phyloP scores from a whole-genome alignment of 1,140 invertebrate genomes.

The Goniozus legneri region DNA sequence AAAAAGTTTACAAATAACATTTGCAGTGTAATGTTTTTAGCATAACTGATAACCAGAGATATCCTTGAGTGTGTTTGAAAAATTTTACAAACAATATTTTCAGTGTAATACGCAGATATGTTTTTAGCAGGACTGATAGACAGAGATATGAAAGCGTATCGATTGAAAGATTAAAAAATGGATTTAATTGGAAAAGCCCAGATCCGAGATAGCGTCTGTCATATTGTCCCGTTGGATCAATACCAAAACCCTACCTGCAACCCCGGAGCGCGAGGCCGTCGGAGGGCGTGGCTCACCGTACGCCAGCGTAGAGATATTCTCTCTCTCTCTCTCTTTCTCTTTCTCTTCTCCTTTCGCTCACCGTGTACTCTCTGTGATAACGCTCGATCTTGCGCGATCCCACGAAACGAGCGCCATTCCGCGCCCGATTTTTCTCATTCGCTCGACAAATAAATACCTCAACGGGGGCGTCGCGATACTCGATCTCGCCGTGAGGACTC shows the following conservation, averaged over 20 bases:
- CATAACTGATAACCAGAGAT: no score
- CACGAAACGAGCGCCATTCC: constrained; percentile 9
- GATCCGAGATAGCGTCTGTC: no score
- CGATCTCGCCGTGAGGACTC: background rate
- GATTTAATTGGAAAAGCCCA: no score
- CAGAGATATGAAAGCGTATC: no score
- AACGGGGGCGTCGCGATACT: background rate
- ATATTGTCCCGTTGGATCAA: constrained; percentile 52
- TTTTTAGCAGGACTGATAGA: no score
- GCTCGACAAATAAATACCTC: no score
- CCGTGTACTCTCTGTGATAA: constrained; percentile 5
- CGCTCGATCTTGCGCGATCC: constrained; percentile 30
- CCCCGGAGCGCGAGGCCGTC: constrained; percentile 44
- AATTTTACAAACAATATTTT: no score
- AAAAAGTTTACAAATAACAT: no score
- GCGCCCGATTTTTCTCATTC: background rate
- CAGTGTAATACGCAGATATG: no score
- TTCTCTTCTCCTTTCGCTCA: constrained; percentile 2
- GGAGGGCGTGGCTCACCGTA: constrained; percentile 52
- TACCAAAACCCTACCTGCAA: constrained; percentile 50
- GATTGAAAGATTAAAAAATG: no score
- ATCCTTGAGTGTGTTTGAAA: no score
- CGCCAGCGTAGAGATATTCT: constrained; percentile 38
- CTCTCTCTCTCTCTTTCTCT: constrained; percentile 6
- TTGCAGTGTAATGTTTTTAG: no score